These are phyloP conservation scores for Phasia obesa DNA, from an alignment of 2,888 invertebrate genomes.

Conservation along the genomic window DNA sequence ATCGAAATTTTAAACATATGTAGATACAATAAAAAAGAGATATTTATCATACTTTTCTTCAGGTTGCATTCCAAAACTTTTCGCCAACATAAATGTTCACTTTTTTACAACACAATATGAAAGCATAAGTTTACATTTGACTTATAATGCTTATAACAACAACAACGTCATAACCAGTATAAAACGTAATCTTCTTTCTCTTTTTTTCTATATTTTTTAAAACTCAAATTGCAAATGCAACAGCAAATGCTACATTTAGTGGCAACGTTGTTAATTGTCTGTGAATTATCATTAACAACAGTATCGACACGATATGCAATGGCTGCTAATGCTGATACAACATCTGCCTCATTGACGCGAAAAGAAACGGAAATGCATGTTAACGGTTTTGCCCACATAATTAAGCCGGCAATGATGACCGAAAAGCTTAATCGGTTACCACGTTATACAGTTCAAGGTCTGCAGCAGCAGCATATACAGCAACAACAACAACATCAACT, in stretches of 20 bases:
- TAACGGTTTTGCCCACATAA: conserved; percentile 73
- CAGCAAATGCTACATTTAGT: conserved; percentile 76
- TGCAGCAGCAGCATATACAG: conserved; percentile 57
- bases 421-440: conserved; percentile 73
- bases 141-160: conserved; percentile 5
- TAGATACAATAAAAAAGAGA: too few relatives aligned
- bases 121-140: conserved; percentile 39
- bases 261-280: conserved; percentile 75
- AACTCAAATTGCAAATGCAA: conserved; percentile 45
- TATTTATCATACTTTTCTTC: conserved; percentile 11
- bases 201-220: conserved; percentile 61
- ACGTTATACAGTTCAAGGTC: conserved; percentile 63
- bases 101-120: conserved; percentile 10
- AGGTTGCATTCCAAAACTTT: conserved; percentile 16
- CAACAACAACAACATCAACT: conserved; percentile 57
- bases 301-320: conserved; percentile 45
- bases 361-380: conserved; percentile 71
- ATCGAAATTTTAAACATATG: too few relatives aligned
- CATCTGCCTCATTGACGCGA: conserved; percentile 48
- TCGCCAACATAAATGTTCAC: too few relatives aligned
- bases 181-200: conserved; percentile 38
- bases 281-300: conserved; percentile 69
- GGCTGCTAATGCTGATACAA: conserved; percentile 51
- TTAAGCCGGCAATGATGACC: conserved; percentile 66
- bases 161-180: conserved; percentile 16